Percentiles rank a stretch among this genome's conserved stretches.
Conservation (phyloP, 2,113 vertebrate species). For the Elgaria multicarinata region DNA sequence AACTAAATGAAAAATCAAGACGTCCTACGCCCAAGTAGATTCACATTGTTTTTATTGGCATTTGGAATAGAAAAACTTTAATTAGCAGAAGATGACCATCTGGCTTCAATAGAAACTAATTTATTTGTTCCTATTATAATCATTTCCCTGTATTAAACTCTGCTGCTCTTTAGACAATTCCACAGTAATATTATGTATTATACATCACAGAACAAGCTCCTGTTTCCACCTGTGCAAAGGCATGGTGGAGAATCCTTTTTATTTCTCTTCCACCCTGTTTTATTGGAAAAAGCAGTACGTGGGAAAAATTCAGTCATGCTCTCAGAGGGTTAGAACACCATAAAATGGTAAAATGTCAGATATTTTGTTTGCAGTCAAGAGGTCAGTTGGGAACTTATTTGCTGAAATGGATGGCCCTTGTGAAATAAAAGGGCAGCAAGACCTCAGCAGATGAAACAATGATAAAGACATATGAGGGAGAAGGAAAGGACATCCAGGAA, state of each 20-base stretch:
- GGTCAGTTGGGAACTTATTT: background rate
- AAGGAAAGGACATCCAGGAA: constrained; percentile 36
- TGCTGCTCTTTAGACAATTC: constrained; percentile 53
- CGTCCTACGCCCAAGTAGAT: constrained; percentile 35
- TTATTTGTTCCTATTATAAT: constrained; percentile 42
- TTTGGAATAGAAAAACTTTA: constrained; percentile 47
- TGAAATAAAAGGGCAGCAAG: background rate
- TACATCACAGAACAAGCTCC: background rate
- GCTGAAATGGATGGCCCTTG: constrained; percentile 32
- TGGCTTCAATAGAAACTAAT: constrained; percentile 45
- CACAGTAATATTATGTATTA: constrained; percentile 23
- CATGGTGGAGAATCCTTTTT: constrained; percentile 32
- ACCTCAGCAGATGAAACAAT: constrained; percentile 27
- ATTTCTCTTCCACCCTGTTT: rapidly evolving
- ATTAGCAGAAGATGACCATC: constrained; percentile 41
- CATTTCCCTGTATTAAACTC: constrained; percentile 45
- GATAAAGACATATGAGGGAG: constrained; percentile 9
- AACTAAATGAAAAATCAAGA: constrained; percentile 26
- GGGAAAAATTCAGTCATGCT: background rate
- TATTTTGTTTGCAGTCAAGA: constrained; percentile 29
- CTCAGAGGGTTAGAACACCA: background rate
- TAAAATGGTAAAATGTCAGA: background rate
- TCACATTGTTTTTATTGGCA: constrained; percentile 41
- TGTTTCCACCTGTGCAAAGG: constrained; percentile 5
- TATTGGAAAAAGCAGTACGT: background rate